A percentile compares a stretch with the other conserved stretches of the same genome.
Conservation (phyloP, 1,140 invertebrate genomes). For the Marisa cornuarietis region DNA sequence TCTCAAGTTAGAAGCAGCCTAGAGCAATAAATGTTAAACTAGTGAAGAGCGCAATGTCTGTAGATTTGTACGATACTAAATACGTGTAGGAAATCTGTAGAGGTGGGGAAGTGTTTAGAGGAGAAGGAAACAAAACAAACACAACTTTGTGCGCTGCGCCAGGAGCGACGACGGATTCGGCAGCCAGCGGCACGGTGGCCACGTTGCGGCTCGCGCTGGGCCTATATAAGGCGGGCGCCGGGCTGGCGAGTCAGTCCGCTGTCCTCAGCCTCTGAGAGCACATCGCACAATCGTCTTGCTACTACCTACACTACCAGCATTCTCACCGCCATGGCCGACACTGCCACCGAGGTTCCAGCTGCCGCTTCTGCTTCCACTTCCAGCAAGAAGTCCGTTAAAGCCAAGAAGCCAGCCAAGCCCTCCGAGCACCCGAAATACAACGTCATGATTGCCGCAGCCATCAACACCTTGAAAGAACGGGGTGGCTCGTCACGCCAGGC, state of each 20-base stretch:
- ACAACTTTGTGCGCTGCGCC: background rate
- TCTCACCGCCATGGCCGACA: slow-evolving; percentile 7
- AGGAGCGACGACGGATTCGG: background rate
- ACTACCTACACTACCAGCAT: background rate
- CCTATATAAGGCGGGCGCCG: background rate
- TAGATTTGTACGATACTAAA: background rate
- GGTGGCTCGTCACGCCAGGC: slow-evolving; percentile 60
- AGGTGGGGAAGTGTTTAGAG: background rate
- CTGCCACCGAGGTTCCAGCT: background rate
- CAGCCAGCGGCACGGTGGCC: background rate
- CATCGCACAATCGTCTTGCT: too few species aligned
- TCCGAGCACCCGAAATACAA: slow-evolving; percentile 52
- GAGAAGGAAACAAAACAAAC: slow-evolving; percentile 13
- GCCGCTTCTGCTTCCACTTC: slow-evolving; percentile 32
- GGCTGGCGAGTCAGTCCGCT: background rate
- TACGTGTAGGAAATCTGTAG: background rate
- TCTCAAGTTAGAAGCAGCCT: too few species aligned
- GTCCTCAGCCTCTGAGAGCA: background rate
- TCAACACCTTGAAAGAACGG: slow-evolving; percentile 49
- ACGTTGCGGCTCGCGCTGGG: slow-evolving; percentile 12
- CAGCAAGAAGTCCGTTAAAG: slow-evolving; percentile 41
- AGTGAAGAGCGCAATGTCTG: background rate
- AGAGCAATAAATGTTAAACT: background rate
- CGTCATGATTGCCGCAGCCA: slow-evolving; percentile 50
- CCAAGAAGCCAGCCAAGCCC: slow-evolving; percentile 54